Conservation (phyloP, 2,113 vertebrate species). For the Tychaedon coryphoeus region DNA sequence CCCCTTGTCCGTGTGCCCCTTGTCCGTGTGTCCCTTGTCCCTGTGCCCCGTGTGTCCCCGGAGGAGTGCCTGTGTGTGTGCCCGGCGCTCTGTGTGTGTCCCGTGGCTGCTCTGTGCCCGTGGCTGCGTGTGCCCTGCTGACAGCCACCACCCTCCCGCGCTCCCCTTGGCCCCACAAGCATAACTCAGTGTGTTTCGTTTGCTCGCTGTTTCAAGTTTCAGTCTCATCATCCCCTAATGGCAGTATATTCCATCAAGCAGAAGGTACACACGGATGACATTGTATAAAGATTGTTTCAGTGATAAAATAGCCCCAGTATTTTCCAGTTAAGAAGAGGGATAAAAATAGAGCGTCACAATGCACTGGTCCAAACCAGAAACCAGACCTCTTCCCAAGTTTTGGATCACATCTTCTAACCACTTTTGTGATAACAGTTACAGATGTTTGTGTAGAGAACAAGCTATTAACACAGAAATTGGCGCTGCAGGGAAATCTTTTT, state of each 20-base stretch:
- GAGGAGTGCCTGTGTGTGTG: neutral
- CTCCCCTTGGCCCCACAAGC: rapidly evolving
- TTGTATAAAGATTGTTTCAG: neutral
- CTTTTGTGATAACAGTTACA: neutral
- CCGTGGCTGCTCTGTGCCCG: neutral
- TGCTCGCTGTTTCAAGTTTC: neutral
- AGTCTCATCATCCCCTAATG: neutral
- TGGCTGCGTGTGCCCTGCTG: neutral
- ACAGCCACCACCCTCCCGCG: rapidly evolving
- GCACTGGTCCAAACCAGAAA: neutral
- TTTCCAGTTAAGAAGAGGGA: neutral
- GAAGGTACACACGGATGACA: neutral
- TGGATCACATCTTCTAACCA: neutral
- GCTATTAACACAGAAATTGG: neutral
- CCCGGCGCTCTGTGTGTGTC: neutral
- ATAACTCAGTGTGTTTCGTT: rapidly evolving
- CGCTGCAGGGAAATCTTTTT: neutral
- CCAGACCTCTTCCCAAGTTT: neutral
- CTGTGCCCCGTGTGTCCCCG: neutral
- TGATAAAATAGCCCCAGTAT: neutral
- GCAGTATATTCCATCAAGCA: neutral
- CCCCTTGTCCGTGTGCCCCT: rapidly evolving
- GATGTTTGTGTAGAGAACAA: neutral
- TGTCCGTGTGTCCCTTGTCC: no score
- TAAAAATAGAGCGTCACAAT: neutral